phyloP scores from a whole-genome alignment of 2,797 vertebrate species.

The Cirrhinus mrigala region DNA sequence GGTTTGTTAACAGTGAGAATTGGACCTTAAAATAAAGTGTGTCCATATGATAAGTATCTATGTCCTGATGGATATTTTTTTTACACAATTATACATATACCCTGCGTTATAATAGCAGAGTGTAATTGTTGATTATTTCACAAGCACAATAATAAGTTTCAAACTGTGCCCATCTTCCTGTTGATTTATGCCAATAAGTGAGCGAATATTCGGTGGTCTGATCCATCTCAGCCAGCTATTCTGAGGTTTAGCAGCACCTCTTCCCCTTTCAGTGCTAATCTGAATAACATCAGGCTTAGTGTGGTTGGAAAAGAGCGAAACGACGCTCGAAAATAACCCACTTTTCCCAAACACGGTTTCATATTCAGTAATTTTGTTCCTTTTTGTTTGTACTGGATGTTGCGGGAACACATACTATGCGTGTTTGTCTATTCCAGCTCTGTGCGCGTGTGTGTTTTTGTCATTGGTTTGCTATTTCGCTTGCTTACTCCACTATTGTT shows the following conservation, averaged over 20 bases:
- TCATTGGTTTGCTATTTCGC: constrained; percentile 54
- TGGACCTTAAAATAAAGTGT: too few species aligned
- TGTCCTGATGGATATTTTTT: not conserved
- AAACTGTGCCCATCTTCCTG: constrained; percentile 12
- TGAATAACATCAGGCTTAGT: constrained; percentile 59
- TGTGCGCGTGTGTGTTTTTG: constrained; percentile 30
- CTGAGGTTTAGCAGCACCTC: constrained; percentile 53
- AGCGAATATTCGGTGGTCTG: constrained; percentile 13
- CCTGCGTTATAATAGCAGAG: not conserved
- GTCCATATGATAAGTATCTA: not conserved
- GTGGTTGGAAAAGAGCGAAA: constrained; percentile 44
- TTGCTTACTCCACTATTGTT: constrained; percentile 57
- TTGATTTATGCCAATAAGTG: constrained; percentile 40
- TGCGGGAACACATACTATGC: constrained; percentile 29
- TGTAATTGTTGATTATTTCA: constrained; percentile 11
- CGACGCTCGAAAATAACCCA: constrained; percentile 57
- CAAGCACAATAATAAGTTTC: constrained; percentile 7
- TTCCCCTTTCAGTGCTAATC: constrained; percentile 43
- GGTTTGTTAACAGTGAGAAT: too few species aligned
- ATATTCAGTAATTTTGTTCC: constrained; percentile 54
- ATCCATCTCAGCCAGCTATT: constrained; percentile 61
- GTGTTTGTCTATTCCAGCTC: constrained; percentile 45
- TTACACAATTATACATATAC: not conserved
- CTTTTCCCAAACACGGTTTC: constrained; percentile 52
- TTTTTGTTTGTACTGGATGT: constrained; percentile 54